Evolutionary conservation across 2,888 invertebrate species (phyloP).

Genomic region (Neoaliturus tenellus): DNA sequence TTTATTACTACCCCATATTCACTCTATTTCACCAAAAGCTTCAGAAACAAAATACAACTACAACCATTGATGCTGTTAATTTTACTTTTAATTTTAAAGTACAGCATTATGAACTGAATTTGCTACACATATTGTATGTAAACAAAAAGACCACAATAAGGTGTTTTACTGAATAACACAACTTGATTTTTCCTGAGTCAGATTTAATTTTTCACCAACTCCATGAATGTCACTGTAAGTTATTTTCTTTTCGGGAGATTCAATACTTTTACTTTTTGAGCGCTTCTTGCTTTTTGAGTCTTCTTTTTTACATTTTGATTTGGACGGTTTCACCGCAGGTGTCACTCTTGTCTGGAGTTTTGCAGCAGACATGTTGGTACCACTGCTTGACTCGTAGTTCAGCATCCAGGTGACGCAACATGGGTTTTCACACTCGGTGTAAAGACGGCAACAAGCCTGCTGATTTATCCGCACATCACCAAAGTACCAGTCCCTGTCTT

Average conservation of each 20-base stretch:
- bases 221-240: neutral
- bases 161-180: neutral
- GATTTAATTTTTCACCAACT: neutral
- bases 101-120: neutral
- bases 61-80: neutral
- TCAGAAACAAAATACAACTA: neutral
- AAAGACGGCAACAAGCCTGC: neutral
- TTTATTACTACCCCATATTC: too few species aligned
- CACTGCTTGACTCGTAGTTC: neutral
- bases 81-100: neutral
- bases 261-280: neutral
- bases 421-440: neutral
- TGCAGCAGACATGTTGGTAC: neutral
- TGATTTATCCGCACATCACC: neutral
- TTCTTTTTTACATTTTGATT: neutral
- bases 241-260: neutral
- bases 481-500: neutral
- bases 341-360: neutral
- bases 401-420: constrained; percentile 16
- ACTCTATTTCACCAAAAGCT: too few species aligned
- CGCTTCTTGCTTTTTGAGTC: neutral
- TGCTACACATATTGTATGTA: neutral
- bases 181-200: neutral
- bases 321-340: neutral
- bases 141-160: neutral